Percentiles rank a stretch among this genome's conserved stretches.
These are phyloP conservation scores for Cotesia glomerata DNA, from an alignment of 1,140 invertebrate species.

Conservation along the genomic window DNA sequence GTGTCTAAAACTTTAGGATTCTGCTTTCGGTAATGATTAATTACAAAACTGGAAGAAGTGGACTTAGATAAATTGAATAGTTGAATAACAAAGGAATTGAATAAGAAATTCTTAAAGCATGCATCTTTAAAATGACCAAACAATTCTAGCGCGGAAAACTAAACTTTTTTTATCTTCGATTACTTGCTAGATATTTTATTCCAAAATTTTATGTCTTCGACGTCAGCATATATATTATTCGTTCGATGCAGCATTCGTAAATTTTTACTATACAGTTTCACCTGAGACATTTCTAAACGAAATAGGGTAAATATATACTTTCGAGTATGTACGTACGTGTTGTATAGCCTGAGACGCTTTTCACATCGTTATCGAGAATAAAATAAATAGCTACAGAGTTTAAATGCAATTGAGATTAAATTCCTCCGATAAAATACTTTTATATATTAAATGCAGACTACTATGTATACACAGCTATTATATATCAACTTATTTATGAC, in stretches of 20 bases:
- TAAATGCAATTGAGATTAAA: not conserved
- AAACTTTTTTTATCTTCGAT: no score
- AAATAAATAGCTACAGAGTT: not conserved
- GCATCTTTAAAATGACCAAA: no score
- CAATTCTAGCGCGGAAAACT: no score
- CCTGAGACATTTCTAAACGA: conserved; percentile 24
- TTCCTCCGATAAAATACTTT: not conserved
- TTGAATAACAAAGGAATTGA: no score
- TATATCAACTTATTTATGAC: not conserved
- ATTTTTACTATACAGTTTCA: conserved; percentile 30
- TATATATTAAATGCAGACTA: not conserved
- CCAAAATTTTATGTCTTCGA: not conserved
- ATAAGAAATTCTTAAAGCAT: no score
- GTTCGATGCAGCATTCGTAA: conserved; percentile 14
- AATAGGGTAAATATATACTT: not conserved
- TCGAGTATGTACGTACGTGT: not conserved
- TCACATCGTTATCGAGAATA: not conserved
- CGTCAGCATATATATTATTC: conserved; percentile 1
- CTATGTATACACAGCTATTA: not conserved
- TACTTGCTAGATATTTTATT: not conserved
- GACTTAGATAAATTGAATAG: no score
- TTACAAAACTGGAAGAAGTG: no score
- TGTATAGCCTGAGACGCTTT: not conserved
- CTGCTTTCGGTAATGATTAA: no score
- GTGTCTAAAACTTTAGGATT: no score